phyloP scores from a whole-genome alignment of 2,113 vertebrate species.

The Pterocles orientalis region DNA sequence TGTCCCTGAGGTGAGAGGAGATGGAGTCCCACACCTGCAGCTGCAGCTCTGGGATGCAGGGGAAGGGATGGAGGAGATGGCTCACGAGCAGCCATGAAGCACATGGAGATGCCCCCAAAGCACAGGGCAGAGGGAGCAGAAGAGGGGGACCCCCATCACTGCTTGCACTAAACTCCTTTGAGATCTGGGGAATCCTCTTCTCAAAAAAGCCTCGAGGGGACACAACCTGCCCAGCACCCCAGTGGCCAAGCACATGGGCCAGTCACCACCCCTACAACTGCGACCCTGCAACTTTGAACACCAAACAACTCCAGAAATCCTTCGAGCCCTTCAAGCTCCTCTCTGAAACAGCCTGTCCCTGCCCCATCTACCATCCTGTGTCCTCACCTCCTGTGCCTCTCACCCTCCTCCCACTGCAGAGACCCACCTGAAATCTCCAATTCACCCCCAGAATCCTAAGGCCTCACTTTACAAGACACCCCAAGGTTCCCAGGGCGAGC shows the following conservation, averaged over 20 bases:
- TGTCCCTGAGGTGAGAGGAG: not conserved
- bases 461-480: not conserved
- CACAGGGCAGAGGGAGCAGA: not conserved
- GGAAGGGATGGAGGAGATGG: not conserved
- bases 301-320: not conserved
- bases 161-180: not conserved
- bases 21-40: not conserved
- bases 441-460: not conserved
- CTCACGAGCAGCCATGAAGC: rapidly evolving
- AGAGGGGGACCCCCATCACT: not conserved
- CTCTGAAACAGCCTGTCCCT: not conserved
- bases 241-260: not conserved
- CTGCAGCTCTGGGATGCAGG: not conserved
- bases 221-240: not conserved
- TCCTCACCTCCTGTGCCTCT: not conserved
- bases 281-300: not conserved
- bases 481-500: not conserved
- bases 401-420: not conserved
- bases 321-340: not conserved
- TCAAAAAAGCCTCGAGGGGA: not conserved
- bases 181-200: not conserved
- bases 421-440: not conserved
- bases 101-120: not conserved
- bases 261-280: not conserved
- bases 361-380: not conserved